phyloP scores from a whole-genome alignment of 2,797 vertebrate genomes.

The Petrocephalus schoutedeni region DNA sequence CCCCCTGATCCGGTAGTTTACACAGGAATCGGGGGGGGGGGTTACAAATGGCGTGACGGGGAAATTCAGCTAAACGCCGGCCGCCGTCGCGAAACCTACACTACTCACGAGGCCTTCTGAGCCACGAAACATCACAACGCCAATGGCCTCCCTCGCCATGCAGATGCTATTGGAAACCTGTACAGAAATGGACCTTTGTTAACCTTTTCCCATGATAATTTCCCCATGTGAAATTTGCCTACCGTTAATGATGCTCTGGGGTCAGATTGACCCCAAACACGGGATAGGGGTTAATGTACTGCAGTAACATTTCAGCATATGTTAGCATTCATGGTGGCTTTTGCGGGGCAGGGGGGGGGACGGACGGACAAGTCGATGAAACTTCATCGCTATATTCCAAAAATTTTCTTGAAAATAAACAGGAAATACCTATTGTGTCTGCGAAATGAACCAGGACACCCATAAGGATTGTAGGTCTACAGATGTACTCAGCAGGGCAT shows the following conservation, averaged over 20 bases:
- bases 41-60: conserved; percentile 14
- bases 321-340: not conserved
- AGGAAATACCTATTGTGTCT: not conserved
- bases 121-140: conserved; percentile 11
- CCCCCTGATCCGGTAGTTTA: conserved; percentile 23
- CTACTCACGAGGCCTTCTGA: conserved; percentile 5
- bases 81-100: conserved; percentile 23
- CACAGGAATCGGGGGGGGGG: conserved; percentile 4
- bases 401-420: not conserved
- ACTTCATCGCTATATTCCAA: not conserved
- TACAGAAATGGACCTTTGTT: not conserved
- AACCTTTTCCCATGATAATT: too few species aligned
- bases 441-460: not conserved
- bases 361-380: not conserved
- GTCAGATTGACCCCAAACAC: too few species aligned
- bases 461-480: not conserved
- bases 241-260: too few species aligned
- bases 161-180: conserved; percentile 8
- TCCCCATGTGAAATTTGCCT: too few species aligned
- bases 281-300: not conserved
- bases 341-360: too few species aligned
- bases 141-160: conserved; percentile 15
- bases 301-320: conserved; percentile 3
- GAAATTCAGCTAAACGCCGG: conserved; percentile 18
- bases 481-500: not conserved